Evolutionary conservation across 2,113 vertebrate species (phyloP).

Genomic region (Odontesthes bonariensis): DNA sequence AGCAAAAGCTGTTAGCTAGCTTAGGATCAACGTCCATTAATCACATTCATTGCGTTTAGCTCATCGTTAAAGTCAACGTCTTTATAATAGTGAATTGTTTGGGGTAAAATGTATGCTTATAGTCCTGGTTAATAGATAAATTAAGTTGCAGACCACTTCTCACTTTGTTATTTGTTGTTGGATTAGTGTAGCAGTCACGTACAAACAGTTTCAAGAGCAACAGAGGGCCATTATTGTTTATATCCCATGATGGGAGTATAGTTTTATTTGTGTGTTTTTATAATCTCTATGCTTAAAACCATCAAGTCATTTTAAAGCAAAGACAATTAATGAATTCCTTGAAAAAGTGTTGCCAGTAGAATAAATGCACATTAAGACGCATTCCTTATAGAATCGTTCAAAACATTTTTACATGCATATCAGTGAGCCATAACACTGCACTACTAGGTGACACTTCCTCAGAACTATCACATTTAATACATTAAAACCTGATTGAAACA

Average conservation of each 20-base stretch:
- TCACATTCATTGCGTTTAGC: background rate
- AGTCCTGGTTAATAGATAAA: too few relatives aligned
- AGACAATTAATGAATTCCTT: too few relatives aligned
- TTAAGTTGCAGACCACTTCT: background rate
- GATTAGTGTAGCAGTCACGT: background rate
- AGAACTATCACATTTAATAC: background rate
- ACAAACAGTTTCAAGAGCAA: background rate
- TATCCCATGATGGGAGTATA: background rate
- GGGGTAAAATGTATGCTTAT: background rate
- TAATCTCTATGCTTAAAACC: background rate
- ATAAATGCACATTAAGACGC: too few relatives aligned
- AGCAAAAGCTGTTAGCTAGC: background rate
- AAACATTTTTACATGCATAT: background rate
- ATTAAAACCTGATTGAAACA: background rate
- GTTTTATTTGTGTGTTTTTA: background rate
- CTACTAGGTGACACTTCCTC: too few relatives aligned
- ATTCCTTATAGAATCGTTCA: too few relatives aligned
- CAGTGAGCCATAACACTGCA: background rate
- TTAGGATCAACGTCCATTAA: background rate
- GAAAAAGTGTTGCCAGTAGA: too few relatives aligned
- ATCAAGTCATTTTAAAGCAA: too few relatives aligned
- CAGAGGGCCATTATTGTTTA: background rate
- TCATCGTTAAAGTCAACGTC: too few relatives aligned
- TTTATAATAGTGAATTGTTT: background rate
- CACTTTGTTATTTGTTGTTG: background rate